These are phyloP conservation scores for Lontra canadensis DNA, from an alignment of 2,113 vertebrate species.

Conservation along the genomic window DNA sequence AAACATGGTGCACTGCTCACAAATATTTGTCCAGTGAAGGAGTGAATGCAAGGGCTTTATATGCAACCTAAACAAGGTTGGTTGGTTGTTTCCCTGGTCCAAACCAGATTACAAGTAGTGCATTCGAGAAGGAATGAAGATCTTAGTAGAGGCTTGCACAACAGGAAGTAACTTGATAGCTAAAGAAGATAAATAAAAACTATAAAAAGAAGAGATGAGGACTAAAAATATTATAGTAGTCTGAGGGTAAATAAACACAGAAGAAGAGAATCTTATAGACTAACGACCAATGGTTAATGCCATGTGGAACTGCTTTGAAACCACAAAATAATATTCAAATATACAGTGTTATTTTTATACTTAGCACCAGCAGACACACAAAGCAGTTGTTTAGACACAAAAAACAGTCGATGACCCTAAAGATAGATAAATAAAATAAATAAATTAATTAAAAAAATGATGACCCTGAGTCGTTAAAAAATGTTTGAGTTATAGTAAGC, in stretches of 20 bases:
- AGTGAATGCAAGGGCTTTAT: background rate
- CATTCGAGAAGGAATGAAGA: constrained; percentile 7
- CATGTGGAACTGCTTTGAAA: constrained; percentile 31
- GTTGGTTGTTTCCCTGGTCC: background rate
- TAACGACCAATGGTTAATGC: background rate
- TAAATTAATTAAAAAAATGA: background rate
- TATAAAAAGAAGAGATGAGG: constrained; percentile 36
- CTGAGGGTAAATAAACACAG: constrained; percentile 29
- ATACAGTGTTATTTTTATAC: constrained; percentile 48
- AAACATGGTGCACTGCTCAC: background rate
- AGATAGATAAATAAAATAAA: background rate
- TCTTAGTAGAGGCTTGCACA: background rate
- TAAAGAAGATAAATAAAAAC: constrained; percentile 46
- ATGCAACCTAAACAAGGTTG: background rate
- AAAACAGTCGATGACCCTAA: background rate
- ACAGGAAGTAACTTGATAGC: constrained; percentile 45
- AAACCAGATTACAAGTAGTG: constrained; percentile 11
- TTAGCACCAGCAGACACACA: background rate
- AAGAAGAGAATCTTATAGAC: constrained; percentile 52
- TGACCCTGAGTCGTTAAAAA: constrained; percentile 21
- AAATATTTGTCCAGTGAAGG: background rate
- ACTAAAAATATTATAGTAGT: constrained; percentile 45
- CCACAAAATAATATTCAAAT: constrained; percentile 53
- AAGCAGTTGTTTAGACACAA: background rate
- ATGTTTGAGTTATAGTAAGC: constrained; percentile 1